Conservation (phyloP, 2,797 vertebrate genomes). For the Coranthus polyacanthus region DNA sequence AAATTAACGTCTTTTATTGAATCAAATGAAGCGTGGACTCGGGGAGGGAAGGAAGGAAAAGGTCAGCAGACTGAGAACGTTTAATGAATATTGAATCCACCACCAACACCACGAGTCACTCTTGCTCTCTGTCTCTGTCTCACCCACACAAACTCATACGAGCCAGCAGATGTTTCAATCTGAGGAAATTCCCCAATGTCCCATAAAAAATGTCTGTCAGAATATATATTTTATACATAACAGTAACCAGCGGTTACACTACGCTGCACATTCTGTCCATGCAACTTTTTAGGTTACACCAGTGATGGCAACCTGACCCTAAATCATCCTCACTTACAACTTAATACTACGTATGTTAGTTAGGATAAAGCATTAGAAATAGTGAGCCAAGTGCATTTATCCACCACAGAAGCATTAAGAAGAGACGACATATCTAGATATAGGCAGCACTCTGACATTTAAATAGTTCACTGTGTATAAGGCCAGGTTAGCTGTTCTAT, state of each 20-base stretch:
- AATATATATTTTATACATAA: not conserved
- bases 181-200: not conserved
- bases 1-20: slow-evolving; percentile 79
- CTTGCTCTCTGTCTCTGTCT: not conserved
- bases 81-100: slow-evolving; percentile 76
- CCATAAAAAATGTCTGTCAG: not conserved
- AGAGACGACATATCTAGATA: slow-evolving; percentile 5
- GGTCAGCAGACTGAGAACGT: slow-evolving; percentile 76
- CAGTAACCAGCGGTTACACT: not conserved
- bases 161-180: slow-evolving; percentile 24
- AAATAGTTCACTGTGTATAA: slow-evolving; percentile 9
- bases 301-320: too few species aligned
- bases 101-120: slow-evolving; percentile 1
- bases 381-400: not conserved
- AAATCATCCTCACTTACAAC: too few species aligned
- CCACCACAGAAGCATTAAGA: not conserved
- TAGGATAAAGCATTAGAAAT: not conserved
- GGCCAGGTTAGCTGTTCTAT: slow-evolving; percentile 4
- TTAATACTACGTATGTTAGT: too few species aligned
- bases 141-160: slow-evolving; percentile 5
- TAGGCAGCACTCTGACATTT: slow-evolving; percentile 44
- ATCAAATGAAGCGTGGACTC: slow-evolving; percentile 76
- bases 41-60: slow-evolving; percentile 64
- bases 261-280: too few species aligned
- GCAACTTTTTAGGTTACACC: too few species aligned